Conservation (phyloP, 2,797 vertebrate genomes). For the Cetoscarus ocellatus region DNA sequence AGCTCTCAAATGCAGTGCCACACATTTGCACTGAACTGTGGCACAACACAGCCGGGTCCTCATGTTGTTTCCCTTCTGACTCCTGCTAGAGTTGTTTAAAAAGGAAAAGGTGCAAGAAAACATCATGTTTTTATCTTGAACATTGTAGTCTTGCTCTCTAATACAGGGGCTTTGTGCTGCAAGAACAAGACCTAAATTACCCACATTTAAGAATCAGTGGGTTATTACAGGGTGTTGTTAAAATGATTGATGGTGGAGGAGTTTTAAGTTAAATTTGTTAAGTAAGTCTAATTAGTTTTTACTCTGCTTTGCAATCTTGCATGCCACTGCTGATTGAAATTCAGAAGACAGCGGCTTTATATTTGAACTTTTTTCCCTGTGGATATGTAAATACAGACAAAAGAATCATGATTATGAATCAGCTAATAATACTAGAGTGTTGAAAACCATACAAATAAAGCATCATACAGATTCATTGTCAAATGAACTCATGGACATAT, state of each 20-base stretch:
- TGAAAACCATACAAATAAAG: background rate
- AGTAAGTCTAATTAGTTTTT: conserved; percentile 1
- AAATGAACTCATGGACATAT: background rate
- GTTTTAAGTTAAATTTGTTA: conserved; percentile 1
- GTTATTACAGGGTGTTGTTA: conserved; percentile 1
- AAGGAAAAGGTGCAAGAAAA: conserved; percentile 3
- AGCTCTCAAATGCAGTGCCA: background rate
- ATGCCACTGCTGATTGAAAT: conserved; percentile 33
- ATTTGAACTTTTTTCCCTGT: background rate
- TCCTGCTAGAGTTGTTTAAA: background rate
- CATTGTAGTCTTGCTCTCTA: background rate
- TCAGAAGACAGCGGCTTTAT: conserved; percentile 9
- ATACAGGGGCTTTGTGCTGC: background rate
- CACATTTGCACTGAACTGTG: background rate
- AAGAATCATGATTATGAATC: background rate
- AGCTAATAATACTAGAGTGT: background rate
- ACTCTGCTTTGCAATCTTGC: conserved; percentile 7
- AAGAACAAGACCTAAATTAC: conserved; percentile 11
- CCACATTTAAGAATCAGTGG: background rate
- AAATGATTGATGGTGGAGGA: background rate
- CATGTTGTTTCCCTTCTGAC: background rate
- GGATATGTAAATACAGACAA: conserved; percentile 13
- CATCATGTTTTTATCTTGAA: background rate
- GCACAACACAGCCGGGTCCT: background rate
- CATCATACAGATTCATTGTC: conserved; percentile 6